Evolutionary conservation across 2,888 invertebrate genomes (phyloP), one percentile per base, ranked within the genome.

Genomic region (Thecocarcelia acutangulata): DNA sequence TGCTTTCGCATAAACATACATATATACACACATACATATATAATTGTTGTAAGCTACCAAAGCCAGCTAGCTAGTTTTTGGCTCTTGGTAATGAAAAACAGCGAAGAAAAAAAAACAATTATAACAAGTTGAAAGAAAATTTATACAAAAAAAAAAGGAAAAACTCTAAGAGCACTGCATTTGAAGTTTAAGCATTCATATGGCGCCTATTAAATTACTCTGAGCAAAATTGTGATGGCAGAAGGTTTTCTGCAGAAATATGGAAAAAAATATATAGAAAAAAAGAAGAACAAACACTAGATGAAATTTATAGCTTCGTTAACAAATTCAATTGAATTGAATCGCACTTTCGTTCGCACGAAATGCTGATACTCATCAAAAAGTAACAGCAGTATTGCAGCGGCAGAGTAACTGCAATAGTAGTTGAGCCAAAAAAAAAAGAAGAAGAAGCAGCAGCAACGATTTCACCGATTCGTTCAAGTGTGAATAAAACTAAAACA

Each of bases 381-480:
- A 70, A 61, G 61, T 61, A 80, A 61, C 69, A 75, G 58, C 63
- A 70, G 12, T 24, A 48, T 46, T 33, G 33, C 3, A 33, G 24
- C 24, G 56, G 46, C 54, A 15, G 46, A 56, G 63, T 24, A 52
- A 24, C 19, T 52, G 15, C 50, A 50, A 56, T 56, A 73, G 68
- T 68, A 48, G 37, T 19, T 52, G 24, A 33, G 9, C 6, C 3
- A 8, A 9, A 33, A 33, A 9, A 33, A 8, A 8, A 33, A 33
- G 9, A 33, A 33, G 33, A 17, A 54, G 59, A 50, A 54, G 46
- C 33, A 69, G 52, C 61, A 78, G 24, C 69, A 64, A 72, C 83
- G 83, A 84, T 83, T 83, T 83, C 83, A 84, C 80, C 78, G 64
- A 82, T 78, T 78, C 75, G 66, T 78, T 82, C 70, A 66, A 82